These are phyloP conservation scores for Potorous gilbertii DNA, from an alignment of 2,797 vertebrate genomes.

Conservation along the genomic window DNA sequence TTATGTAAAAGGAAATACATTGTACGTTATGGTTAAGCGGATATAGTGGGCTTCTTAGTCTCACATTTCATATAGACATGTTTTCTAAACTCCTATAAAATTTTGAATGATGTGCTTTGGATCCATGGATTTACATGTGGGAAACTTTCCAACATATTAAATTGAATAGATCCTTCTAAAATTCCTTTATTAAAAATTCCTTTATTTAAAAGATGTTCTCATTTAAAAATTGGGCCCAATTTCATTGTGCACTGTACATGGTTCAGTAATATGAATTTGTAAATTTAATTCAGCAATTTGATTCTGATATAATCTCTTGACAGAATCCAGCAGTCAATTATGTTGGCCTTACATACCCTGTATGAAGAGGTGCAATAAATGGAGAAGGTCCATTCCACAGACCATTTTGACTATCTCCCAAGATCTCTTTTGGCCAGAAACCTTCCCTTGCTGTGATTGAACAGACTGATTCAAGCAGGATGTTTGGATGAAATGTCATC, in stretches of 20 bases:
- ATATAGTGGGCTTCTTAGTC: background rate
- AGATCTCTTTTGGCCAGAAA: background rate
- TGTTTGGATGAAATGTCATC: slow-evolving; percentile 40
- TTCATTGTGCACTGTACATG: background rate
- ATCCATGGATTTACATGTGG: background rate
- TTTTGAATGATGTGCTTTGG: slow-evolving; percentile 6
- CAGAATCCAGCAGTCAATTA: background rate
- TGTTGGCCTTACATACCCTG: background rate
- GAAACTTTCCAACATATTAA: background rate
- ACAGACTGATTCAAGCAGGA: slow-evolving; percentile 6
- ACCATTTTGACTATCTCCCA: slow-evolving; percentile 9
- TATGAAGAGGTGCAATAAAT: background rate
- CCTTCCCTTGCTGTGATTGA: background rate
- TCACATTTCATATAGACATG: background rate
- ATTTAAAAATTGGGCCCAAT: background rate
- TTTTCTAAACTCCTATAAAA: background rate
- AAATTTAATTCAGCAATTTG: background rate
- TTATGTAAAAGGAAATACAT: background rate
- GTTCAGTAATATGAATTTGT: background rate
- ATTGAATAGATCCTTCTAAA: background rate
- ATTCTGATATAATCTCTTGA: background rate
- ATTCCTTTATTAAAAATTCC: background rate
- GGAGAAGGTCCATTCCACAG: background rate
- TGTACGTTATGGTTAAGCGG: background rate
- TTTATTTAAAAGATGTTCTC: background rate